Evolutionary conservation across 2,113 vertebrate species (phyloP).

Genomic region (Pelecanus crispus): DNA sequence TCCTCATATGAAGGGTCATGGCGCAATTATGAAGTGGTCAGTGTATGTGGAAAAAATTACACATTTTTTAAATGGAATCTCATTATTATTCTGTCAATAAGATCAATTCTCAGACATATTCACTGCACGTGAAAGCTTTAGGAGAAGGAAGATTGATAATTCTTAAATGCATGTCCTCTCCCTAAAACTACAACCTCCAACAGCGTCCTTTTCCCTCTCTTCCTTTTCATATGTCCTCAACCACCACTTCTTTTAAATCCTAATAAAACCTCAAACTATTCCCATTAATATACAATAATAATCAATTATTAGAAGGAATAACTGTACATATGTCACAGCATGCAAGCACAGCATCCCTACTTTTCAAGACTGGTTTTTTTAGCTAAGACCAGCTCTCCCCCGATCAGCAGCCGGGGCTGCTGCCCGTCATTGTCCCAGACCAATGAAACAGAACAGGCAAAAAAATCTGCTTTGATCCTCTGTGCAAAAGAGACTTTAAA

Average conservation of each 20-base stretch:
- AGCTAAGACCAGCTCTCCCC: background rate
- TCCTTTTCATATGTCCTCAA: background rate
- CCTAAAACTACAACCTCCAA: background rate
- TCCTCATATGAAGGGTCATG: background rate
- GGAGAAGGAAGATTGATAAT: background rate
- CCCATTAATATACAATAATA: background rate
- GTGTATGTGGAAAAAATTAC: background rate
- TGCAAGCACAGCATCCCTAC: background rate
- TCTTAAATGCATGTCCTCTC: background rate
- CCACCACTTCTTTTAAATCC: background rate
- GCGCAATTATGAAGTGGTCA: background rate
- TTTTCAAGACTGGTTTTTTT: background rate
- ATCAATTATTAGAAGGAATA: background rate
- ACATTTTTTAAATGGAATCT: background rate
- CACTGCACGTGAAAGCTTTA: background rate
- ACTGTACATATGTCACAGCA: background rate
- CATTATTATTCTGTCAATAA: background rate
- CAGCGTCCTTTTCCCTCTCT: background rate
- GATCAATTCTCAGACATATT: background rate
- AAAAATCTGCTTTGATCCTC: background rate
- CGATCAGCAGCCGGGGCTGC: accelerated
- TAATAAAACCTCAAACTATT: background rate
- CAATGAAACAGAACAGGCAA: background rate
- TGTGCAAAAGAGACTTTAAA: background rate
- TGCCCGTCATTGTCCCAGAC: background rate